A percentile compares a stretch with the other conserved stretches of the same genome.
phyloP scores from a whole-genome alignment of 2,888 invertebrate genomes.

The Cacoxenus indagator region DNA sequence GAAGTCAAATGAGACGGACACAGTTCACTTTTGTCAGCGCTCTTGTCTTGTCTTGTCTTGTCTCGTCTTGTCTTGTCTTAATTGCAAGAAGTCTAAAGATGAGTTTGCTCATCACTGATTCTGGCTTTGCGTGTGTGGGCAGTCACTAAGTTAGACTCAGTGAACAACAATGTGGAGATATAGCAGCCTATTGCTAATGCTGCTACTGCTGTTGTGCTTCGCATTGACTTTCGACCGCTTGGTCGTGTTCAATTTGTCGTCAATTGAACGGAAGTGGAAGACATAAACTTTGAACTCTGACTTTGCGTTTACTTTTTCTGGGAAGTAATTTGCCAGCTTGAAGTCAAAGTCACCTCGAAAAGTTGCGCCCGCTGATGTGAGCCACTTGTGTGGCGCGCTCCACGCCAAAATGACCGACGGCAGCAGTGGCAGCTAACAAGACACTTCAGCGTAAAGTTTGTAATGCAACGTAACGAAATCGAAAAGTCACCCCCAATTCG shows the following conservation, averaged over 20 bases:
- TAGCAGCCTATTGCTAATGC: too few relatives aligned
- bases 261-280: slow-evolving; percentile 64
- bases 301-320: slow-evolving; percentile 41
- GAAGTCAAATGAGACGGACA: slow-evolving; percentile 10
- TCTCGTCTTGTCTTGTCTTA: slow-evolving; percentile 38
- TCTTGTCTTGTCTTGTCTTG: slow-evolving; percentile 38
- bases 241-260: slow-evolving; percentile 49
- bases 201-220: slow-evolving; percentile 9
- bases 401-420: slow-evolving; percentile 29
- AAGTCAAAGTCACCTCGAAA: neutral
- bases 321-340: slow-evolving; percentile 32
- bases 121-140: slow-evolving; percentile 15
- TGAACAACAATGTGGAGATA: too few relatives aligned
- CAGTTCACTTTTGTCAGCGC: slow-evolving; percentile 41
- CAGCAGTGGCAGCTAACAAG: slow-evolving; percentile 47
- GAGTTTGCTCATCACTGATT: slow-evolving; percentile 4
- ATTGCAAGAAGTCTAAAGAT: neutral
- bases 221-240: neutral
- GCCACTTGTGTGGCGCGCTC: slow-evolving; percentile 66
- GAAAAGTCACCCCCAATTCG: slow-evolving; percentile 59
- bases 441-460: slow-evolving; percentile 40
- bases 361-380: slow-evolving; percentile 65
- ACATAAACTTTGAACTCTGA: slow-evolving; percentile 62
- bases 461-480: too few relatives aligned
- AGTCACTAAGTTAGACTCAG: too few relatives aligned